Evolutionary conservation across 1,140 invertebrate genomes (phyloP), one percentile per base, ranked within the genome.

Genomic region (Calephelis nemesis): DNA sequence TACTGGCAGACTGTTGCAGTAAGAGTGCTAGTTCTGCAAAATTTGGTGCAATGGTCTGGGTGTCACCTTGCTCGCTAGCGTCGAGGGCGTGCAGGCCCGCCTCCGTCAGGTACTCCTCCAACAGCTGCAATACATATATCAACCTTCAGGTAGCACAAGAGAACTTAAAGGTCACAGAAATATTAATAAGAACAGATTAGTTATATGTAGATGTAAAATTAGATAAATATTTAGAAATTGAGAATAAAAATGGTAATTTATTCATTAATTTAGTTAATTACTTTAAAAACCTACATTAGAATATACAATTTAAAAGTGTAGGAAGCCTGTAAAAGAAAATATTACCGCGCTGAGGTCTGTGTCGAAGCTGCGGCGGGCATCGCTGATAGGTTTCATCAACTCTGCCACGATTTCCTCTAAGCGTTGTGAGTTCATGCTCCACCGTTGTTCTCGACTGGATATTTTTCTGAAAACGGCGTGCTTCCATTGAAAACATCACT

Each of bases 31-130:
- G 73, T 79, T 92, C 85, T 1, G 85, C 75, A 76, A 90, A 92
- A 76, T 92, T 91, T 47, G 83, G 83, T 19, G 73, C 69, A 15
- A 42, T 39, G 9, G 54, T 63, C 15, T 47, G 65, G 8, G 13
- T 70, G 13, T 62, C 72, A 48, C 66, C 74, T 7, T 40, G 68
- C 65, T 74, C 79, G n/a, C 72, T 74, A 42, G 76, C 81, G 10
- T 88, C 83, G 45, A 92, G 77, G 15, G 87, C 88, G 62, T 81
- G 84, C 12, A 91, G 82, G 10, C 88, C 89, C 67, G 88, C 88
- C 82, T 92, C 89, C 69, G 88, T 89, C 78, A 92, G 79, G 83
- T 92, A 92, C 72, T 91, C 89, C 79, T 91, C 88, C 73, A 92
- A 74, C 72, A 92, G 79, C 91, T 92, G 71, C 8, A 63, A 68